Base-by-base conservation (phyloP, 2,888 invertebrate species). In the Mythimna ferrago region DNA sequence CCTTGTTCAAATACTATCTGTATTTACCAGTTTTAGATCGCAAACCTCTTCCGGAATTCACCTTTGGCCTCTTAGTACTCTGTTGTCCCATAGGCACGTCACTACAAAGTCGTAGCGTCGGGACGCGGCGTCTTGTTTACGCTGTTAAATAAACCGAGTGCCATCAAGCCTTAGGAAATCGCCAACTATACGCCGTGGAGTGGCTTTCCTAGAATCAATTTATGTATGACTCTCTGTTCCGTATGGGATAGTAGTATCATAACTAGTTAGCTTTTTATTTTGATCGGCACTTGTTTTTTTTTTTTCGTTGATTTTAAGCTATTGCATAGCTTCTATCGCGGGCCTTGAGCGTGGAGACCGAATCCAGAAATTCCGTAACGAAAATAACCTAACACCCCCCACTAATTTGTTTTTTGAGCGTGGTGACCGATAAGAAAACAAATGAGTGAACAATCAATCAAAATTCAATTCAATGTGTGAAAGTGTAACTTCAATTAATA, bases 151-250 rank as follows among this genome's bases (percentile, higher is more conserved):
- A 92, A 92, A 92, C 89, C 81, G 71, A 82, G 85, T 81, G 83
- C 85, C 89, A 89, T 91, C 89, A 90, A 89, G 91, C 88, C 88
- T 88, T 88, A 88, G 88, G 79, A 90, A 88, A 89, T 88, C 84
- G 81, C 88, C 82, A 82, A 88, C 89, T 89, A 88, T 84, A 87
- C 73, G 80, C 58, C 54, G 71, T 76, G 64, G 73, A 83, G 76
- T 81, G 86, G 80, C 76, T 86, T 88, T 84, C 84, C 74, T 82
- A 75, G 83, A 87, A 89, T 81, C 83, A 76, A 73, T 85, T 73
- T 84, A 56, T 76, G 71, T 75, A 62, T 32, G 21, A 51, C 65
- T 73, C 11, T 14, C 16, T 19, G 14, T 35, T 2, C 3, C 44
- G 58, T 66, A 4, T 51, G 21, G 19, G 38, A 41, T 68, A 21